Evolutionary conservation across 1,140 invertebrate genomes (phyloP).

Genomic region (Zaprionus vittiger): DNA sequence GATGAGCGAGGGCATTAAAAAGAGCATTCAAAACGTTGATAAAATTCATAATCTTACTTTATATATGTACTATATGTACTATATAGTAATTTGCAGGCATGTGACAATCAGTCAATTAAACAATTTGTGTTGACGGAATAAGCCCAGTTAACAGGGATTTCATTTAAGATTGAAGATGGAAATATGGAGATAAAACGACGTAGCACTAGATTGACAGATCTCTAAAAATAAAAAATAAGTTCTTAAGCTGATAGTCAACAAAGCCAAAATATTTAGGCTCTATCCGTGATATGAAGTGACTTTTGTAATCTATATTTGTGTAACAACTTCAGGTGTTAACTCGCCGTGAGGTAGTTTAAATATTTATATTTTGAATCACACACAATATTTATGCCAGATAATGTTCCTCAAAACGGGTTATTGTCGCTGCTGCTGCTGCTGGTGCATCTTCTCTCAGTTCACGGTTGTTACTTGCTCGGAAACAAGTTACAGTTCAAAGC

Average conservation of each 20-base stretch:
- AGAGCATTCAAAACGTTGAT: slow-evolving; percentile 16
- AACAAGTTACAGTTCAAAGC: slow-evolving; percentile 58
- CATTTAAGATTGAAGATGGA: neutral
- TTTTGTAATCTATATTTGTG: slow-evolving; percentile 4
- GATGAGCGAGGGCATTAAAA: slow-evolving; percentile 24
- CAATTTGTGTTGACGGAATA: neutral
- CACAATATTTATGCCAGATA: neutral
- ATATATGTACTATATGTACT: slow-evolving; percentile 9
- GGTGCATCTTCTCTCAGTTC: slow-evolving; percentile 7
- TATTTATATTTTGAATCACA: slow-evolving; percentile 22
- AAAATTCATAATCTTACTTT: slow-evolving; percentile 15
- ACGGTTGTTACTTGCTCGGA: slow-evolving; percentile 1
- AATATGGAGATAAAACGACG: neutral
- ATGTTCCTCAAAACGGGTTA: slow-evolving; percentile 18
- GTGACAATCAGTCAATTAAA: slow-evolving; percentile 19
- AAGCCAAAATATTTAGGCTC: neutral
- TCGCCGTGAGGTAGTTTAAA: slow-evolving; percentile 11
- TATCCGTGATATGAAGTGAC: slow-evolving; percentile 43
- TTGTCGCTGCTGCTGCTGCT: neutral
- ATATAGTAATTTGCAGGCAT: slow-evolving; percentile 16
- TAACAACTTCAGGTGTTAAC: slow-evolving; percentile 42
- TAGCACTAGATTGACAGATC: neutral
- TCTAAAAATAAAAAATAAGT: neutral
- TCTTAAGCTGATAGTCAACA: neutral
- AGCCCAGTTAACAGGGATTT: neutral